Base-by-base conservation (phyloP, 2,113 vertebrate species). In the Empidonax traillii region DNA sequence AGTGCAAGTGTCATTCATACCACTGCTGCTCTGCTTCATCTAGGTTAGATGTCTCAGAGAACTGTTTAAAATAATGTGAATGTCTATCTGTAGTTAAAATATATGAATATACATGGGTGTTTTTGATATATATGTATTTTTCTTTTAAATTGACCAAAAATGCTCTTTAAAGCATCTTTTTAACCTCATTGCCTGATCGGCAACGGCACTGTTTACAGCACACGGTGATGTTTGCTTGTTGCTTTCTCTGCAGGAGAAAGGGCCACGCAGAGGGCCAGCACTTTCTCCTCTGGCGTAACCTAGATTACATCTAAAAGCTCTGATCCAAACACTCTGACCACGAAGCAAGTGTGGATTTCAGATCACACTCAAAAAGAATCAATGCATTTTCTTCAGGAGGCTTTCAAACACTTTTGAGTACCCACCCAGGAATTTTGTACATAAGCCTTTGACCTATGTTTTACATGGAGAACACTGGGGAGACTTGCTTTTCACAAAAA, bases 221-320 rank as follows among this genome's bases (percentile, higher is more conserved):
- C 2, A 2, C 5, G 23, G 14, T 1, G 0, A n/a, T 77, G 13
- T 9, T 67, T 80, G 30, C 14, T 7, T 3, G 27, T 52, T 35
- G 3, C 27, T 65, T 65, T 79, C 55, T 20, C 39, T 31, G 33
- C 14, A 24, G 11, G 35, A 35, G 35, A 35, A 35, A 35, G 35
- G 77, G n/a, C 39, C 82, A 53, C 0, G 4, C 30, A 76, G 83
- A 84, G 73, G 46, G 46, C 15, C 33, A 61, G 46, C 52, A 46
- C 62, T 74, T 93, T 37, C 76, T 86, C 68, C 46, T 74, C 72
- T 81, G 43, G 51, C n/a, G 74, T 5, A 21, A 52, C 56, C 91
- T 24, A 62, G 43, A 74, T 77, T 43, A 58, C 51, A 73, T 37
- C 43, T 46, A 16, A 94, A 80, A 89, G 25, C 63, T 77, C 31